A percentile compares a stretch with the other conserved stretches of the same genome.
Conservation (phyloP, 1,140 invertebrate species). For the Hormaphis cornu region DNA sequence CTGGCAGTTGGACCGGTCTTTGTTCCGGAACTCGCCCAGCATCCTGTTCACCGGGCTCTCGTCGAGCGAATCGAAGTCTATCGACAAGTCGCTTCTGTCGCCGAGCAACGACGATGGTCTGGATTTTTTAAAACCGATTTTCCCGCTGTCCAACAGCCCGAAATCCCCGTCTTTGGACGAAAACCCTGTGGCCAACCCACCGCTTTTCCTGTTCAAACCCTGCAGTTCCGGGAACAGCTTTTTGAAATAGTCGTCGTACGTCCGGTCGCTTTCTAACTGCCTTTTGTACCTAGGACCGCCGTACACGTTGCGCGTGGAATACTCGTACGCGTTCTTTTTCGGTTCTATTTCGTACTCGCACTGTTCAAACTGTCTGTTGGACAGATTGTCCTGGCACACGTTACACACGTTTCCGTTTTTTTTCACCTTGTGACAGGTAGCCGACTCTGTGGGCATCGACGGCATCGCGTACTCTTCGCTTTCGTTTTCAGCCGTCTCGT, state of each 20-base stretch:
- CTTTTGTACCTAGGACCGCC: constrained; percentile 37
- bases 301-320: constrained; percentile 43
- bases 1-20: constrained; percentile 59
- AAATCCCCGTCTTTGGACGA: constrained; percentile 21
- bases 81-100: not conserved
- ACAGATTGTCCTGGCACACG: constrained; percentile 56
- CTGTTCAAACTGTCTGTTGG: constrained; percentile 58
- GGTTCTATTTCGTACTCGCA: constrained; percentile 59
- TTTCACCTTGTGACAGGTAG: constrained; percentile 52
- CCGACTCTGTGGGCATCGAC: constrained; percentile 38
- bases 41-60: constrained; percentile 50
- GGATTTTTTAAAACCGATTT: not conserved
- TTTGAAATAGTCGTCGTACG: constrained; percentile 19
- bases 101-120: not conserved
- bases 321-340: constrained; percentile 59
- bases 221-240: constrained; percentile 5
- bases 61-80: not conserved
- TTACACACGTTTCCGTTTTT: constrained; percentile 56
- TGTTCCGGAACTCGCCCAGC: constrained; percentile 56
- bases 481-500: constrained; percentile 37
- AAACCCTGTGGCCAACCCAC: not conserved
- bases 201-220: not conserved
- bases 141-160: constrained; percentile 10
- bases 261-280: constrained; percentile 1
- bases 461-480: constrained; percentile 35